These are phyloP conservation scores for Drosophila willistoni DNA, from an alignment of 1,140 invertebrate genomes.

Conservation along the genomic window DNA sequence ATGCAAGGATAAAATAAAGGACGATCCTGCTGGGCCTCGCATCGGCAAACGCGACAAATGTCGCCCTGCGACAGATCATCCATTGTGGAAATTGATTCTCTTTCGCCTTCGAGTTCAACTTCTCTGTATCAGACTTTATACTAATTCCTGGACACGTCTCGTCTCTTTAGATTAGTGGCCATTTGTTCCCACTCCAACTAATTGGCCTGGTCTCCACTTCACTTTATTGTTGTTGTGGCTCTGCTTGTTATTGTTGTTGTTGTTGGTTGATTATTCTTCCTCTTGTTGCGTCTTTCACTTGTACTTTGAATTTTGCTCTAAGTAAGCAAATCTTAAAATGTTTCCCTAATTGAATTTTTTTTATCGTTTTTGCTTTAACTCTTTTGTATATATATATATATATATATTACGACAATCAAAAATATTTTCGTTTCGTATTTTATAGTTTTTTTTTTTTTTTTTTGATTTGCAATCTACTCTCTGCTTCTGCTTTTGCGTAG, in stretches of 20 bases:
- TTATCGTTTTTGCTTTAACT: neutral
- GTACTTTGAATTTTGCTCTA: neutral
- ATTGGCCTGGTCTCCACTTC: conserved; percentile 2
- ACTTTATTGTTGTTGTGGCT: neutral
- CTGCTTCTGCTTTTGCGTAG: conserved; percentile 27
- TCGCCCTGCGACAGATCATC: conserved; percentile 79
- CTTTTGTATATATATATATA: neutral
- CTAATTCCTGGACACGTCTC: neutral
- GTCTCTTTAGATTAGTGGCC: conserved; percentile 1
- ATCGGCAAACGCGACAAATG: conserved; percentile 98
- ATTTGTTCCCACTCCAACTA: neutral
- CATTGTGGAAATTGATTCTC: conserved; percentile 43
- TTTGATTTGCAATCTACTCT: conserved; percentile 28
- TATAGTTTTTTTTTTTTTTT: neutral
- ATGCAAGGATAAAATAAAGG: conserved; percentile 99
- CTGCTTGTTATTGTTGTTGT: neutral
- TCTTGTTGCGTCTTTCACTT: conserved; percentile 6
- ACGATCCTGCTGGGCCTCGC: conserved; percentile 91
- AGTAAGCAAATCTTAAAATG: neutral
- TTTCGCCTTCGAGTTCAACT: neutral
- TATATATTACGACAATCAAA: conserved; percentile 8
- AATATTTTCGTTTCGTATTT: neutral
- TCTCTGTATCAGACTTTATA: too few relatives aligned
- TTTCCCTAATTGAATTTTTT: neutral
- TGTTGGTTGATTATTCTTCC: conserved; percentile 11